A percentile compares a stretch with the other conserved stretches of the same genome.
Conservation (phyloP, 2,113 vertebrate genomes). For the Gnathonemus echidnorhynchus region DNA sequence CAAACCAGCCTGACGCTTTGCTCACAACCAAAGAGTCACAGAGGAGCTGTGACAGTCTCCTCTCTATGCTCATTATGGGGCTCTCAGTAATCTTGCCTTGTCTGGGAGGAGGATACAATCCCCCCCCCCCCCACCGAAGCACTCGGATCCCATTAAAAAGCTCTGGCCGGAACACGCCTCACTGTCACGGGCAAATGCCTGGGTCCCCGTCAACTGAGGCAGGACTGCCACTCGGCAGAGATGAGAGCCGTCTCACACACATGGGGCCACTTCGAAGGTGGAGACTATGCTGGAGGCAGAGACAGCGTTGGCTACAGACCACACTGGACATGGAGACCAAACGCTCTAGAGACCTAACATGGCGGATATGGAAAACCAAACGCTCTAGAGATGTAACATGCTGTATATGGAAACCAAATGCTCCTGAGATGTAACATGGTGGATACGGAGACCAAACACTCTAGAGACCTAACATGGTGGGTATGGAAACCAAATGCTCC, state of each 20-base stretch:
- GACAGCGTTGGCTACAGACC: neutral
- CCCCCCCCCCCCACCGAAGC: neutral
- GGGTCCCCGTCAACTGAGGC: neutral
- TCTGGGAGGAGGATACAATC: slow-evolving; percentile 3
- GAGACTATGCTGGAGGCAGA: neutral
- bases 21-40: neutral
- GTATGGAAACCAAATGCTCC: neutral
- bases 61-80: slow-evolving; percentile 11
- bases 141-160: slow-evolving; percentile 21
- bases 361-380: neutral
- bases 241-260: neutral
- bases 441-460: neutral
- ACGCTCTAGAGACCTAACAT: neutral
- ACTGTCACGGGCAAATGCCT: slow-evolving; percentile 14
- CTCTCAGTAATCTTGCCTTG: slow-evolving; percentile 3
- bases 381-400: neutral
- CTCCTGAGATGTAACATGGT: no score
- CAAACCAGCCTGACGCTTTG: slow-evolving; percentile 16
- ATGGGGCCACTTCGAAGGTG: neutral
- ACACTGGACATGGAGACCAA: neutral
- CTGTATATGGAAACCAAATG: no score
- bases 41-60: slow-evolving; percentile 2
- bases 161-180: slow-evolving; percentile 15
- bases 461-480: neutral
- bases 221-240: slow-evolving; percentile 6